Evolutionary conservation across 2,888 invertebrate species (phyloP).

Genomic region (Drosophila hamatofila): DNA sequence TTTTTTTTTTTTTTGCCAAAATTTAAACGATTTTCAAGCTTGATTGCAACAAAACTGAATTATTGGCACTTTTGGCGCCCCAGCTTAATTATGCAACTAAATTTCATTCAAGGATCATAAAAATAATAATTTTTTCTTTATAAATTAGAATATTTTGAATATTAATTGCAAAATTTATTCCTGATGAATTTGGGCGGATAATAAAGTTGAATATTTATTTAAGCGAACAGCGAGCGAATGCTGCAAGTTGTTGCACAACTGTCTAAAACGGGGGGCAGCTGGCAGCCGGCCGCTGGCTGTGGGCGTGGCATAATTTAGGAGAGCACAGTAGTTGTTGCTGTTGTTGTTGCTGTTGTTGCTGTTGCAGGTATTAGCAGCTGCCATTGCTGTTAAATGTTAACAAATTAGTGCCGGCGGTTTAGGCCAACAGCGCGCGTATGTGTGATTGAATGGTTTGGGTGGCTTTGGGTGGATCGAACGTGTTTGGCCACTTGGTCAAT

Average conservation of each 20-base stretch:
- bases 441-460: slow-evolving; percentile 1
- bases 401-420: slow-evolving; percentile 72
- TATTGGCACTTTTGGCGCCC: not conserved
- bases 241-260: slow-evolving; percentile 22
- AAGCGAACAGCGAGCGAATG: not conserved
- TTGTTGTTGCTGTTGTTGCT: slow-evolving; percentile 16
- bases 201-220: slow-evolving; percentile 6
- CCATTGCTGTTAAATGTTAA: slow-evolving; percentile 70
- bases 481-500: slow-evolving; percentile 49
- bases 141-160: not conserved
- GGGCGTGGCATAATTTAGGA: slow-evolving; percentile 10
- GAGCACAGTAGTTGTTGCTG: slow-evolving; percentile 13
- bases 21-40: not conserved
- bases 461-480: not conserved
- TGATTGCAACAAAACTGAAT: not conserved
- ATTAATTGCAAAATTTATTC: slow-evolving; percentile 8
- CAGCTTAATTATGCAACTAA: not conserved
- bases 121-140: not conserved
- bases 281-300: not conserved
- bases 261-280: not conserved
- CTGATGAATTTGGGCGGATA: not conserved
- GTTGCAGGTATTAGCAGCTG: slow-evolving; percentile 53
- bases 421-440: slow-evolving; percentile 40
- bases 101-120: not conserved
- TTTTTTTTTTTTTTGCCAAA: too few species aligned